Percentiles rank a stretch among this genome's conserved stretches.
phyloP scores from a whole-genome alignment of 2,797 vertebrate genomes.

The Huso huso region DNA sequence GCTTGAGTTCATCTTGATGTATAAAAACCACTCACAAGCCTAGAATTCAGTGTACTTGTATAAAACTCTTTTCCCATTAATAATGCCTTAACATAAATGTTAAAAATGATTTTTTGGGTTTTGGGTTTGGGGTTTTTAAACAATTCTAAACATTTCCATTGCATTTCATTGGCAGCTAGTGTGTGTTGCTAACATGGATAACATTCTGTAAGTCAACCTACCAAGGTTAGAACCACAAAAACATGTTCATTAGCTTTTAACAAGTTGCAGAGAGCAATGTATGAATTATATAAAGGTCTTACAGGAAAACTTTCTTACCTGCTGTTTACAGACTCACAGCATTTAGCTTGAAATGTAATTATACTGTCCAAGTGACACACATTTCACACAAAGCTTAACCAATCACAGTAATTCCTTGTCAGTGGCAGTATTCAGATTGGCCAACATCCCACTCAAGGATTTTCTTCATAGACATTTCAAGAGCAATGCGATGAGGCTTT shows the following conservation, averaged over 20 bases:
- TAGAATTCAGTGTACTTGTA: too few species aligned
- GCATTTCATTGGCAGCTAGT: background rate
- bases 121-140: too few species aligned
- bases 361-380: conserved; percentile 1
- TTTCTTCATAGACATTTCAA: conserved; percentile 54
- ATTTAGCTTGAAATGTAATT: conserved; percentile 27
- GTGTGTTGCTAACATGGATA: background rate
- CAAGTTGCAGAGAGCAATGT: background rate
- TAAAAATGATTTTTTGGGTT: too few species aligned
- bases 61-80: too few species aligned
- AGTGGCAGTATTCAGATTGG: conserved; percentile 62
- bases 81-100: too few species aligned
- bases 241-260: background rate
- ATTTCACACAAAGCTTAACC: conserved; percentile 48
- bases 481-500: conserved; percentile 30
- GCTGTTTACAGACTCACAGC: conserved; percentile 42
- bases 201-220: background rate
- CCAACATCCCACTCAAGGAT: conserved; percentile 63
- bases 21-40: too few species aligned
- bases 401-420: conserved; percentile 59
- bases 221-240: background rate
- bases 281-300: conserved; percentile 3
- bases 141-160: background rate
- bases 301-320: conserved; percentile 10
- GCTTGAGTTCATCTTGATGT: too few species aligned